phyloP scores from a whole-genome alignment of 2,113 vertebrate genomes.

The Glaucidium brasilianum region DNA sequence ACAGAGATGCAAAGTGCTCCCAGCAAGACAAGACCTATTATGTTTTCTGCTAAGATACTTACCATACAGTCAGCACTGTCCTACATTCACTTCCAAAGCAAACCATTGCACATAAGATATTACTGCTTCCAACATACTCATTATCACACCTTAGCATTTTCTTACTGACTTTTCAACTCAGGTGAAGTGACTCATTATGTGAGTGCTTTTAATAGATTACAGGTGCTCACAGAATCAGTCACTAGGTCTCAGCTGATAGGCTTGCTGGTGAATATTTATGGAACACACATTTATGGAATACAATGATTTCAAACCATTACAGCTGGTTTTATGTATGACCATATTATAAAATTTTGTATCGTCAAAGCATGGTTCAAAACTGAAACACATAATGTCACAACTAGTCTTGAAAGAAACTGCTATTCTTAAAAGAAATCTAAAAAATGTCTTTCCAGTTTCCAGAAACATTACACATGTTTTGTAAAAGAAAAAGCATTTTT shows the following conservation, averaged over 20 bases:
- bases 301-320: neutral
- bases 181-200: neutral
- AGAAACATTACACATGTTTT: neutral
- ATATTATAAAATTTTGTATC: neutral
- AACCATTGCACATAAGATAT: neutral
- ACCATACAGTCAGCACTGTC: neutral
- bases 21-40: neutral
- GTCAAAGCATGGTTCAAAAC: neutral
- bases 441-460: neutral
- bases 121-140: neutral
- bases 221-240: neutral
- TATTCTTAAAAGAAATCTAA: neutral
- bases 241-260: neutral
- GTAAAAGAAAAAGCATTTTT: neutral
- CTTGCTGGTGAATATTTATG: neutral
- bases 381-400: neutral
- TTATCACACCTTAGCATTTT: neutral
- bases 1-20: neutral
- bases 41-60: neutral
- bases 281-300: neutral
- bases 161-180: neutral
- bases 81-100: neutral
- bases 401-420: neutral
- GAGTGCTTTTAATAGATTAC: neutral
- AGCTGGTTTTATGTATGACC: neutral